Evolutionary conservation across 2,888 invertebrate genomes (phyloP).

Genomic region (Chalcis sispes): DNA sequence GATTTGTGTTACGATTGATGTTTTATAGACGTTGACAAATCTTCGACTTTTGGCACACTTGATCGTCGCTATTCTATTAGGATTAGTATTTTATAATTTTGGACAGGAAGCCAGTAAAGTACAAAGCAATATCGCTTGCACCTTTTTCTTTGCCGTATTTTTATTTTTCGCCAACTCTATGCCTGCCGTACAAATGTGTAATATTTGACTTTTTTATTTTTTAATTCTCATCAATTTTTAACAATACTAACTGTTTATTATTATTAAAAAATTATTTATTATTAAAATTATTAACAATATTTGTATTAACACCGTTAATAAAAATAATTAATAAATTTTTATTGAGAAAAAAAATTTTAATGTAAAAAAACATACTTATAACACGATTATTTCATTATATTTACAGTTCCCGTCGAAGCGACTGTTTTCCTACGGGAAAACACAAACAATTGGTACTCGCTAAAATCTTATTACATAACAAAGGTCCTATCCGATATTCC

Average conservation of each 20-base stretch:
- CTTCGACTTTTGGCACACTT: slow-evolving; percentile 78
- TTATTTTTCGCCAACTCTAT: slow-evolving; percentile 81
- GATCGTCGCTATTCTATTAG: slow-evolving; percentile 78
- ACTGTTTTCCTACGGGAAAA: slow-evolving; percentile 85
- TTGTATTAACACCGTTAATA: not conserved
- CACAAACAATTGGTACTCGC: slow-evolving; percentile 87
- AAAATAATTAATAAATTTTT: slow-evolving; percentile 7
- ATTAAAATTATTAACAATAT: not conserved
- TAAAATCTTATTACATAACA: slow-evolving; percentile 84
- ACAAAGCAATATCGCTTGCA: slow-evolving; percentile 79
- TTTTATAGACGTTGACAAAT: slow-evolving; percentile 74
- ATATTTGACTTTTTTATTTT: slow-evolving; percentile 71
- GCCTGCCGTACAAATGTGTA: slow-evolving; percentile 82
- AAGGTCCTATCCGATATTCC: slow-evolving; percentile 86
- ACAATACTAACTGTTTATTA: not conserved
- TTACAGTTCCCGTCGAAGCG: slow-evolving; percentile 85
- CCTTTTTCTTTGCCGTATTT: slow-evolving; percentile 81
- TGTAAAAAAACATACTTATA: not conserved
- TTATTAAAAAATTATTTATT: not conserved
- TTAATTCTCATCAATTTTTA: slow-evolving; percentile 15
- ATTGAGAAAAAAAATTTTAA: not conserved
- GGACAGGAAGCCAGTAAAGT: slow-evolving; percentile 79
- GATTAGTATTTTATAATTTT: slow-evolving; percentile 79
- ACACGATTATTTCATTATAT: not conserved
- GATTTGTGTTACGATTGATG: too few species aligned